These are phyloP conservation scores for Anguilla marmorata DNA, from an alignment of 2,797 vertebrate genomes.

Conservation along the genomic window DNA sequence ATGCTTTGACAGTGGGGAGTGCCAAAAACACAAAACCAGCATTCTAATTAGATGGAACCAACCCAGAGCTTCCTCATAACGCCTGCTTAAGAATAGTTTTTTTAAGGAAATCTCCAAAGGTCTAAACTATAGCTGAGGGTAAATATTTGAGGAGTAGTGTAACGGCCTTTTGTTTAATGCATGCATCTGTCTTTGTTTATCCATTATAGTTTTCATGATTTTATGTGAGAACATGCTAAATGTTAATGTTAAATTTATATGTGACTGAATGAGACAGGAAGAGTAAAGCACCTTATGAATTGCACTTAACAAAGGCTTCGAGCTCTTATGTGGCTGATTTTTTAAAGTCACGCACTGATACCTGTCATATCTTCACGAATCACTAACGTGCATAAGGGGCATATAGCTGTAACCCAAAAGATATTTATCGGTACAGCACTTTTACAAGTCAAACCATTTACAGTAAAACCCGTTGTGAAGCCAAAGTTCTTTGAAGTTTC, in stretches of 20 bases:
- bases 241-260: neutral
- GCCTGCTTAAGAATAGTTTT: conserved; percentile 39
- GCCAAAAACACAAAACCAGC: conserved; percentile 39
- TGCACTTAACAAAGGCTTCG: neutral
- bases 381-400: neutral
- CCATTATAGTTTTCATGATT: neutral
- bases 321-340: neutral
- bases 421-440: conserved; percentile 37
- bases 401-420: neutral
- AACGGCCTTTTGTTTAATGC: neutral
- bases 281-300: neutral
- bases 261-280: neutral
- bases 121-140: neutral
- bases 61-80: neutral
- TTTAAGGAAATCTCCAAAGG: neutral
- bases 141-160: neutral
- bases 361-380: neutral
- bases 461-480: conserved; percentile 39
- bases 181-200: neutral
- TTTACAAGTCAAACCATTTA: conserved; percentile 52
- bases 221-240: too few species aligned
- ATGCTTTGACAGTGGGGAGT: conserved; percentile 52
- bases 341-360: neutral
- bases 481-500: conserved; percentile 44
- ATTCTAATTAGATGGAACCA: conserved; percentile 1